Evolutionary conservation across 2,888 invertebrate genomes (phyloP), one percentile per base, ranked within the genome.

Genomic region (Nephrotoma flavescens): DNA sequence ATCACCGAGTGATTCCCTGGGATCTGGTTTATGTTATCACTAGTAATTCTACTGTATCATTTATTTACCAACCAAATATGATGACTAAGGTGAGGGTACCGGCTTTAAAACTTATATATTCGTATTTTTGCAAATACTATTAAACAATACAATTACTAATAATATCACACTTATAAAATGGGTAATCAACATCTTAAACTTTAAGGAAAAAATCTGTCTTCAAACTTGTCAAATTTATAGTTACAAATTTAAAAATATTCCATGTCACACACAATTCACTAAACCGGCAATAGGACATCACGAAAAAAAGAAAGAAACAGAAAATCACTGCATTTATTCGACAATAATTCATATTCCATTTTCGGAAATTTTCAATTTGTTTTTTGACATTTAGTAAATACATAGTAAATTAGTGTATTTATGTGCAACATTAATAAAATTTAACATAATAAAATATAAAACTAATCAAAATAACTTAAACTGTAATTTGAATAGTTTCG

Each of bases 31-130:
- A 44, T 3, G 44, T 71, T 71, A 71, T 71, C 71, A 57, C 9
- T 31, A 0, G 15, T 57, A 6, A 44, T 44, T 9, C 31, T 19
- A 31, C 31, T 6, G 15, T 15, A 57, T 6, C 15, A 15, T 15
- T n/a, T 71, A 52, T 15, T 1, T 71, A 71, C 9, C 9, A 9
- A 71, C 87, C 89, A 89, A 57, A 89, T 88, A 86, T 89, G 89
- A 88, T 88, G 87, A 86, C 87, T 87, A 5, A n/a, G 87, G 87
- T n/a, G 88, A 88, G 11, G 87, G 47, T 4, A 87, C 86, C 12
- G 83, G 71, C 41, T 86, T 86, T 12, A 87, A 41, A 86, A 47
- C 19, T 57, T 87, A 85, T 83, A 87, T 86, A 86, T 88, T 88
- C 2, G 86, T 87, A 83, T 86, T 6, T 6, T 15, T 57, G n/a